Base-by-base conservation (phyloP, 2,113 vertebrate species). In the Oenanthe oenanthe region DNA sequence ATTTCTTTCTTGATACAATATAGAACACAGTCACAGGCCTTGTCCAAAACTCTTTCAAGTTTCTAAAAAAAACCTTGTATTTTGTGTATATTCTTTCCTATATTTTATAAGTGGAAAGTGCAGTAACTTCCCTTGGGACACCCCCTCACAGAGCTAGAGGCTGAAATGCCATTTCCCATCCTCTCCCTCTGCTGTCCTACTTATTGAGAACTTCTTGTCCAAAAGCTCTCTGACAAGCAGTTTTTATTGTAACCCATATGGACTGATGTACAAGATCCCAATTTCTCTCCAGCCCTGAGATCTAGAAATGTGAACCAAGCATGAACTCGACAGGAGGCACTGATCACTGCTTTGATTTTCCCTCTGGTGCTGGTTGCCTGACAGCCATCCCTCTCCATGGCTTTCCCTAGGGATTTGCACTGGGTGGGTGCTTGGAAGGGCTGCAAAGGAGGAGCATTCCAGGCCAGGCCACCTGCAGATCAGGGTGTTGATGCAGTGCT, bases 271-370 rank as follows among this genome's bases (percentile, higher is more conserved):
- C 45, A 57, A 80, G 7, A 75, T 71, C 72, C 43, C 47, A 45
- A 4, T 75, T 63, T 53, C 18, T 62, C 43, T 32, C 36, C 29
- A 3, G 13, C 48, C 48, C 40, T 34, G n/a, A 91, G 36, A 42
- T 51, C 9, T 34, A 38, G 61, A 51, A 75, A 71, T 4, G 17
- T 56, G 78, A 67, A 65, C 51, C 38, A 74, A 71, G 47, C 4
- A 3, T 7, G 16, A 58, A 9, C 75, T 71, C 1, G 0, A 42
- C 13, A 25, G 61, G 61, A 85, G 20, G 12, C 6, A 4, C 67
- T 42, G 42, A 73, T 66, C 31, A 38, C 51, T 3, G 7, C 54
- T 91, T 61, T 83, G 54, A 34, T 80, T 92, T 88, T 61, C 58
- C 58, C 2, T 0, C 28, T 34, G 42, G 7, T 56, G 43, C 19